Percentiles rank a stretch among this genome's conserved stretches.
phyloP scores from a whole-genome alignment of 2,888 invertebrate genomes.

The Lottia scabra region DNA sequence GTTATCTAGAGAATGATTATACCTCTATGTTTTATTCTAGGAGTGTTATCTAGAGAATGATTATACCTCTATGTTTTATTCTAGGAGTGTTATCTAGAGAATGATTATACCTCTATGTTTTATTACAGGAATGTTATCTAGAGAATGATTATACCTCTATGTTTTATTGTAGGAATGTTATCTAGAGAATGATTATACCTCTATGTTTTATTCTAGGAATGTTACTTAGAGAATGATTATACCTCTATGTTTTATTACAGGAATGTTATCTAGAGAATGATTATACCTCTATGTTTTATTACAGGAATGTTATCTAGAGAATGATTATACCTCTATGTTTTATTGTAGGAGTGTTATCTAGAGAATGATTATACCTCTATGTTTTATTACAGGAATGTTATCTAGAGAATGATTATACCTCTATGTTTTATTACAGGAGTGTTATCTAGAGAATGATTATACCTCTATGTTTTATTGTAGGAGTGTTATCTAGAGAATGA shows the following conservation, averaged over 20 bases:
- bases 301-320: slow-evolving; percentile 88
- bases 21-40: slow-evolving; percentile 87
- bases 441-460: slow-evolving; percentile 89
- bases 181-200: slow-evolving; percentile 89
- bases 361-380: slow-evolving; percentile 91
- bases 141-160: slow-evolving; percentile 91
- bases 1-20: slow-evolving; percentile 89
- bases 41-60: slow-evolving; percentile 91
- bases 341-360: too few species aligned
- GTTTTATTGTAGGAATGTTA: too few species aligned
- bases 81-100: slow-evolving; percentile 88
- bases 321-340: slow-evolving; percentile 88
- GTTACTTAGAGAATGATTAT: slow-evolving; percentile 89
- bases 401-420: slow-evolving; percentile 89
- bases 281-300: slow-evolving; percentile 86
- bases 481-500: slow-evolving; percentile 91
- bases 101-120: slow-evolving; percentile 88
- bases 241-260: slow-evolving; percentile 87
- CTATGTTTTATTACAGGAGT: slow-evolving; percentile 86
- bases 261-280: slow-evolving; percentile 91
- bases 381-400: too few species aligned
- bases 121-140: too few species aligned
- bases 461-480: slow-evolving; percentile 87
- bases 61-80: slow-evolving; percentile 86
- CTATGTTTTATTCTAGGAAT: slow-evolving; percentile 86